These are phyloP conservation scores for Drosophila truncata DNA, from an alignment of 1,140 invertebrate genomes.

Conservation along the genomic window DNA sequence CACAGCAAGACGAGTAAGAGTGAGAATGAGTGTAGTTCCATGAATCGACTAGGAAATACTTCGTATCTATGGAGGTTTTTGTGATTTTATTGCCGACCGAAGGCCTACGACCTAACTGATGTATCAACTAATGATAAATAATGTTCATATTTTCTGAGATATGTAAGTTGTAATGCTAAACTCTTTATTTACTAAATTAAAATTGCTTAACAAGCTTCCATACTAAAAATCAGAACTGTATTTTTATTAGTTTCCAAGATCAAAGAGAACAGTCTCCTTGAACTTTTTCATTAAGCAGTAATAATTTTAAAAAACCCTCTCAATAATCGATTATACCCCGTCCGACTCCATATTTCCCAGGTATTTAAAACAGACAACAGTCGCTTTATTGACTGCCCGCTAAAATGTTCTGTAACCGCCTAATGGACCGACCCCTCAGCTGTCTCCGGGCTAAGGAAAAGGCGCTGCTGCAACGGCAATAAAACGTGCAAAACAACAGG, in stretches of 20 bases:
- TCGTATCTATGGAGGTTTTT: neutral
- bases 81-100: neutral
- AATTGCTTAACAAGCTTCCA: neutral
- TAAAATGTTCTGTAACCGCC: slow-evolving; percentile 49
- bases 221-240: neutral
- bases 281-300: neutral
- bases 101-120: no score
- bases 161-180: rapidly evolving
- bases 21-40: slow-evolving; percentile 1
- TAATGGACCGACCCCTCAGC: slow-evolving; percentile 56
- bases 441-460: slow-evolving; percentile 36
- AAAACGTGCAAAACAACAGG: slow-evolving; percentile 42
- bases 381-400: slow-evolving; percentile 24
- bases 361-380: slow-evolving; percentile 33
- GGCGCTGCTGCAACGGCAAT: slow-evolving; percentile 35
- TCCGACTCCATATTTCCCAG: slow-evolving; percentile 3
- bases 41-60: slow-evolving; percentile 11
- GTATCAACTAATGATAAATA: no score
- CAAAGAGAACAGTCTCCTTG: neutral
- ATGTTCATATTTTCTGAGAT: neutral
- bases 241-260: neutral
- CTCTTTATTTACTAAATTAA: neutral
- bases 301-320: no score
- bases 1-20: slow-evolving; percentile 23
- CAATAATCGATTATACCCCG: neutral